Percentiles rank a stretch among this genome's conserved stretches.
These are phyloP conservation scores for Ethmia dodecea DNA, from an alignment of 2,888 invertebrate species.

Conservation along the genomic window DNA sequence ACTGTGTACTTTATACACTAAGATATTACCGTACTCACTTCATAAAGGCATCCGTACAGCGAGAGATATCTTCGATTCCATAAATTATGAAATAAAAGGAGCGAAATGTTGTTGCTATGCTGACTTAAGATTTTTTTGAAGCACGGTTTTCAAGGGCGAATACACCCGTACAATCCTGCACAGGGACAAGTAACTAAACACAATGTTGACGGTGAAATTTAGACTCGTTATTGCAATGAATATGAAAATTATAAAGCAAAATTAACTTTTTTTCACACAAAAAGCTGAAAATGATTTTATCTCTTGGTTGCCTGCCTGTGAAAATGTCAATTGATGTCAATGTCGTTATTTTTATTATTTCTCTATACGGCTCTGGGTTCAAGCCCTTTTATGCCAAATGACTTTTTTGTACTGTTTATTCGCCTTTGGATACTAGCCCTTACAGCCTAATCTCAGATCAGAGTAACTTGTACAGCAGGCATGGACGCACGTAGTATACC, in stretches of 20 bases:
- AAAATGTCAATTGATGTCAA: slow-evolving; percentile 37
- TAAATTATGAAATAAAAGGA: slow-evolving; percentile 47
- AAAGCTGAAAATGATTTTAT: slow-evolving; percentile 43
- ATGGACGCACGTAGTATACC: too few species aligned
- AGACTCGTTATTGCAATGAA: slow-evolving; percentile 22
- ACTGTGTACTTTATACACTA: slow-evolving; percentile 2
- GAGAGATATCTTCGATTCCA: slow-evolving; percentile 36
- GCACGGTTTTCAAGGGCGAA: slow-evolving; percentile 70
- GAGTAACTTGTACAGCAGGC: too few species aligned
- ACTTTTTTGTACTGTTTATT: too few species aligned
- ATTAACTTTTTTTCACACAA: slow-evolving; percentile 35
- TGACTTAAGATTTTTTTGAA: slow-evolving; percentile 62
- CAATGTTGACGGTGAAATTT: slow-evolving; percentile 22
- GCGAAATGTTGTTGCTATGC: slow-evolving; percentile 71
- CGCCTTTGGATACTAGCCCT: too few species aligned
- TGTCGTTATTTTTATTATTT: slow-evolving; percentile 12
- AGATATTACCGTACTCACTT: slow-evolving; percentile 39
- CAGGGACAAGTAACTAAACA: slow-evolving; percentile 25
- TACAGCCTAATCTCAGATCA: too few species aligned
- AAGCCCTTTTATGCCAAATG: slow-evolving; percentile 1
- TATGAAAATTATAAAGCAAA: slow-evolving; percentile 27
- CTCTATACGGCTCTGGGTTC: background rate
- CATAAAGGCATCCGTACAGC: slow-evolving; percentile 48
- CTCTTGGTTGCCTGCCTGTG: slow-evolving; percentile 30
- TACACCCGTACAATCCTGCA: slow-evolving; percentile 36